Evolutionary conservation across 2,888 invertebrate species (phyloP).

Genomic region (Argyresthia goedartella): DNA sequence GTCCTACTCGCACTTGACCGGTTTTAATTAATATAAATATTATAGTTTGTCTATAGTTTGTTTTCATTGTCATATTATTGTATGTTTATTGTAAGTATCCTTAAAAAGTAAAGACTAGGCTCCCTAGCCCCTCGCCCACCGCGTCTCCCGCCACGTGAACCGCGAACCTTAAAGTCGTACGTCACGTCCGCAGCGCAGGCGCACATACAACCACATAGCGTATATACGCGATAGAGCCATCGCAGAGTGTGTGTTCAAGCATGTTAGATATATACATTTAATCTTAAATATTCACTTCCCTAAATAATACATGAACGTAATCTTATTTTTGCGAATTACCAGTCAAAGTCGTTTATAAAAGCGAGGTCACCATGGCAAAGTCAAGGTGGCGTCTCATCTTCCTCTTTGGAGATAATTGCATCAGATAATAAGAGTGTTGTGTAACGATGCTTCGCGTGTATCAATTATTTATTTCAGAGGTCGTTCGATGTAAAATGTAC

Average conservation of each 20-base stretch:
- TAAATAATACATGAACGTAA: conserved; percentile 39
- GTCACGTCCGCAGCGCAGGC: too few relatives aligned
- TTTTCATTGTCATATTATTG: too few relatives aligned
- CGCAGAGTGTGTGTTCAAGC: conserved; percentile 23
- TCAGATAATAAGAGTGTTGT: too few relatives aligned
- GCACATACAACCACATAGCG: conserved; percentile 15
- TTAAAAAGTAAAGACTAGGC: too few relatives aligned
- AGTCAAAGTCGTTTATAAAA: conserved; percentile 25
- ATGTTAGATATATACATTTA: conserved; percentile 22
- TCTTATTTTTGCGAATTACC: conserved; percentile 1
- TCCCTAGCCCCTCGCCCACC: conserved; percentile 49
- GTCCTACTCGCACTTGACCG: too few relatives aligned
- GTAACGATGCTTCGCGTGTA: too few relatives aligned
- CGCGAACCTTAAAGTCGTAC: conserved; percentile 70
- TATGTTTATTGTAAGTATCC: too few relatives aligned
- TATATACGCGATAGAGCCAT: conserved; percentile 18
- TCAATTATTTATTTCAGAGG: too few relatives aligned
- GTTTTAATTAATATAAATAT: too few relatives aligned
- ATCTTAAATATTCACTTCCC: conserved; percentile 58
- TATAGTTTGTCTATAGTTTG: too few relatives aligned
- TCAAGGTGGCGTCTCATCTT: conserved; percentile 19
- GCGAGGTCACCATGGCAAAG: conserved; percentile 60
- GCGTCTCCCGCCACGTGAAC: conserved; percentile 64
- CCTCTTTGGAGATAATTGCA: background rate
- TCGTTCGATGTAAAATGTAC: background rate